Percentiles rank a stretch among this genome's conserved stretches.
These are phyloP conservation scores for Aphaenogaster ashmeadi DNA, from an alignment of 1,140 invertebrate species.

Conservation along the genomic window DNA sequence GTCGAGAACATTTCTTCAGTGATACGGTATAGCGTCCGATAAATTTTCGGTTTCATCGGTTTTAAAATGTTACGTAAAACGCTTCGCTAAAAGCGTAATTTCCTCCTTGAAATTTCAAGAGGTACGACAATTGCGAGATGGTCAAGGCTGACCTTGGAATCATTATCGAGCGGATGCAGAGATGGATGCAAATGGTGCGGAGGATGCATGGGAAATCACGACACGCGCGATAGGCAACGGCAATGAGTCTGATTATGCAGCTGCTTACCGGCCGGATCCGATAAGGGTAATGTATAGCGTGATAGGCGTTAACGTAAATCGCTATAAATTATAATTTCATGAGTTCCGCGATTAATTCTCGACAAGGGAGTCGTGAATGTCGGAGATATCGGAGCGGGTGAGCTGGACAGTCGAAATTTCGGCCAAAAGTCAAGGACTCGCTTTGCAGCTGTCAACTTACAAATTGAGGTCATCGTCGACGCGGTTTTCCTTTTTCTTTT, in stretches of 20 bases:
- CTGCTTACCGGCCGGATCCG: slow-evolving; percentile 41
- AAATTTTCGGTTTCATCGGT: neutral
- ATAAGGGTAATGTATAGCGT: slow-evolving; percentile 47
- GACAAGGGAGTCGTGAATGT: neutral
- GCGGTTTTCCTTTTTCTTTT: neutral
- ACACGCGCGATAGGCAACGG: slow-evolving; percentile 50
- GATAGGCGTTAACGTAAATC: slow-evolving; percentile 41
- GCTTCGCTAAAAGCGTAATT: neutral
- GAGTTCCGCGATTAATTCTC: slow-evolving; percentile 56
- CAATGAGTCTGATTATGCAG: slow-evolving; percentile 65
- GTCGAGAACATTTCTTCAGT: neutral
- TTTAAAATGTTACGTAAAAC: neutral
- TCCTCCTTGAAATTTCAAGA: neutral
- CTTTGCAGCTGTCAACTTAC: neutral
- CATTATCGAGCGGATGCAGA: slow-evolving; percentile 7
- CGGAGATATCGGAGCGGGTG: neutral
- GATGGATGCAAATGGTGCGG: neutral
- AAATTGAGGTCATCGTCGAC: slow-evolving; percentile 1
- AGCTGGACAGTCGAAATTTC: neutral
- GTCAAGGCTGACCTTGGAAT: neutral
- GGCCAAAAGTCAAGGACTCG: neutral
- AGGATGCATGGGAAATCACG: slow-evolving; percentile 26
- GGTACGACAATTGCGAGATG: neutral
- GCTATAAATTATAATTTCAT: slow-evolving; percentile 75
- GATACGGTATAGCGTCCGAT: neutral